phyloP scores from a whole-genome alignment of 2,888 invertebrate genomes.

The Osmoderma eremita region DNA sequence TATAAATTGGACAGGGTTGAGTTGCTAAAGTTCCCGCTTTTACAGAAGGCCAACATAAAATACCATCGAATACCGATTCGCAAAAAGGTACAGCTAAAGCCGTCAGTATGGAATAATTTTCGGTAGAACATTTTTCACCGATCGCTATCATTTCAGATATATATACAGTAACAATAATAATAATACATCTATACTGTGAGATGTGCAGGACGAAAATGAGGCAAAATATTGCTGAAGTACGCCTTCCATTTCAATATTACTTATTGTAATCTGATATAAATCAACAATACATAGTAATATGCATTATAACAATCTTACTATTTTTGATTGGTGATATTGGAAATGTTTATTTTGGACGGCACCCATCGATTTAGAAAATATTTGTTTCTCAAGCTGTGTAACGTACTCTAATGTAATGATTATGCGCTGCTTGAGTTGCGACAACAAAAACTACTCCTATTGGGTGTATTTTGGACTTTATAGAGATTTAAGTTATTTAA shows the following conservation, averaged over 20 bases:
- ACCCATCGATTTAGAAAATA: conserved; percentile 32
- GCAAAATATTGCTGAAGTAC: conserved; percentile 31
- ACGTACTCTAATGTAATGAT: no score
- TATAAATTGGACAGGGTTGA: conserved; percentile 64
- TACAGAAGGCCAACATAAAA: conserved; percentile 67
- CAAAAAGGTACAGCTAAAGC: conserved; percentile 54
- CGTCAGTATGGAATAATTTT: conserved; percentile 32
- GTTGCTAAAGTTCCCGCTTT: conserved; percentile 60
- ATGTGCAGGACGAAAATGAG: conserved; percentile 36
- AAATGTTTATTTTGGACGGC: conserved; percentile 36
- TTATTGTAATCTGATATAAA: conserved; percentile 42
- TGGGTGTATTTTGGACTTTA: no score
- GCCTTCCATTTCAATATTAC: conserved; percentile 38
- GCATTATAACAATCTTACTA: conserved; percentile 21
- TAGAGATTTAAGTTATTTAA: no score
- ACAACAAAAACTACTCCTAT: no score
- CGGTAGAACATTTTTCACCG: conserved; percentile 34
- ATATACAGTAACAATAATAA: not conserved
- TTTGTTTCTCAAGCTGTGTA: conserved; percentile 6
- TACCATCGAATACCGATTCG: conserved; percentile 65
- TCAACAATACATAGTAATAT: conserved; percentile 29
- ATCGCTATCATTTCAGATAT: conserved; percentile 24
- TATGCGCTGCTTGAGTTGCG: no score
- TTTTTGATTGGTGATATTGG: conserved; percentile 10
- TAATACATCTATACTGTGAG: conserved; percentile 18